These are phyloP conservation scores for Amphiduros pacificus DNA, from an alignment of 2,888 invertebrate genomes.

Conservation along the genomic window DNA sequence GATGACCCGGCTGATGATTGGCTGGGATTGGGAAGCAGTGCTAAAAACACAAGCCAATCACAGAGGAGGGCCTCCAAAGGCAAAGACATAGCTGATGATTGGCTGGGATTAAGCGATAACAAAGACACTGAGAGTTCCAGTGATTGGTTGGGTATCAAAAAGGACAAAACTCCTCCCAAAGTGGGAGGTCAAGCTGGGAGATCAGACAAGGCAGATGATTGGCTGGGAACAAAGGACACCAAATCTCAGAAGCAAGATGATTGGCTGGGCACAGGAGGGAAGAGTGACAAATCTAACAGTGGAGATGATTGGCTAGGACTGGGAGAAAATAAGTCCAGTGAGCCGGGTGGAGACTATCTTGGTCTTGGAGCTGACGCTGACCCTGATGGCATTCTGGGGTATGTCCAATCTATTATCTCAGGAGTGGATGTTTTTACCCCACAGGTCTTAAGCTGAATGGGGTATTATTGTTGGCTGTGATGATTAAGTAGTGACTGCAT, in stretches of 20 bases:
- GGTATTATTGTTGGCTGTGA: no score
- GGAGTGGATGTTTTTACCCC: no score
- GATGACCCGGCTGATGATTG: slow-evolving; percentile 20
- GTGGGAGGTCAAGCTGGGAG: not conserved
- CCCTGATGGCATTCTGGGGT: no score
- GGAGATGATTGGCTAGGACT: slow-evolving; percentile 12
- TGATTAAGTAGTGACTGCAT: no score
- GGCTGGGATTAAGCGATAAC: slow-evolving; percentile 5
- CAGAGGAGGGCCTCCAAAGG: not conserved
- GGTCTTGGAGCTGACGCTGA: slow-evolving; percentile 38
- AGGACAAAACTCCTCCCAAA: not conserved
- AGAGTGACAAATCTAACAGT: no score
- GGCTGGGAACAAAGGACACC: slow-evolving; percentile 10
- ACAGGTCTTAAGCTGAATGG: no score
- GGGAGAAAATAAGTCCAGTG: not conserved
- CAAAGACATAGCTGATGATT: not conserved
- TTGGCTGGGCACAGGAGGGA: slow-evolving; percentile 13
- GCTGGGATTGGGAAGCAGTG: slow-evolving; percentile 19
- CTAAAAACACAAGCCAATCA: no score
- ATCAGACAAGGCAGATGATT: slow-evolving; percentile 10
- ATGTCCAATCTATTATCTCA: no score
- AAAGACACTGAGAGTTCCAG: no score
- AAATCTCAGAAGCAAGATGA: slow-evolving; percentile 1
- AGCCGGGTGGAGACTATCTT: slow-evolving; percentile 37
- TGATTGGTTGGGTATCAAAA: no score